phyloP scores from a whole-genome alignment of 2,888 invertebrate genomes.

The Lasioglossum oenotherae region DNA sequence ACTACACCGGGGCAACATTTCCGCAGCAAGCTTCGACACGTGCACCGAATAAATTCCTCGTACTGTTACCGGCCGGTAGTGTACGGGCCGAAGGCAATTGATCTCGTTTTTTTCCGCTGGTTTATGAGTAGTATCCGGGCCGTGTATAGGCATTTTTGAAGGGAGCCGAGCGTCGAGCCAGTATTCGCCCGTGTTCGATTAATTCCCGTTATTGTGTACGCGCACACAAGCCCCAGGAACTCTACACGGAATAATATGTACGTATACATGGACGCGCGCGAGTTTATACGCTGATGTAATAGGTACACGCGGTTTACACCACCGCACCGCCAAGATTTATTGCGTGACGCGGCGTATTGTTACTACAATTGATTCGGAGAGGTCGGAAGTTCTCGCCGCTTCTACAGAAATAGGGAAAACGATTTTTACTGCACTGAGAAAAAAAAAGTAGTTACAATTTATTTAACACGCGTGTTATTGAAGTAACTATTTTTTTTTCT shows the following conservation, averaged over 20 bases:
- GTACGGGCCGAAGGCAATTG: slow-evolving; percentile 39
- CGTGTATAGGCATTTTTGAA: slow-evolving; percentile 19
- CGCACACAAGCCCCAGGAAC: background rate
- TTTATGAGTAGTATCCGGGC: background rate
- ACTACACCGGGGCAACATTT: slow-evolving; percentile 68
- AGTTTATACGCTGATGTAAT: slow-evolving; percentile 2
- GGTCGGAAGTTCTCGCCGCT: background rate
- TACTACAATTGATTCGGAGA: slow-evolving; percentile 1
- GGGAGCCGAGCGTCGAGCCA: background rate
- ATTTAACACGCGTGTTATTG: too few species aligned
- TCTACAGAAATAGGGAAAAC: background rate
- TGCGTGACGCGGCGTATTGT: background rate
- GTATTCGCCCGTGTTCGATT: slow-evolving; percentile 19
- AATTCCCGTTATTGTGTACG: slow-evolving; percentile 27
- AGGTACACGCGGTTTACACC: background rate
- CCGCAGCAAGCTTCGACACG: slow-evolving; percentile 70
- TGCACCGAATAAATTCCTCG: slow-evolving; percentile 70
- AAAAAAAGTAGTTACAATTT: too few species aligned
- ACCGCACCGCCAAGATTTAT: background rate
- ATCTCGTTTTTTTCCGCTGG: slow-evolving; percentile 7
- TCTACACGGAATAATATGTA: background rate
- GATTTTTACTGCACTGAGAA: background rate
- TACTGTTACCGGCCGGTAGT: slow-evolving; percentile 46
- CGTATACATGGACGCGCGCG: background rate
- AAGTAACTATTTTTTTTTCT: too few species aligned